Evolutionary conservation across 2,888 invertebrate species (phyloP), one percentile per base, ranked within the genome.

Genomic region (Drosophila barbarae): DNA sequence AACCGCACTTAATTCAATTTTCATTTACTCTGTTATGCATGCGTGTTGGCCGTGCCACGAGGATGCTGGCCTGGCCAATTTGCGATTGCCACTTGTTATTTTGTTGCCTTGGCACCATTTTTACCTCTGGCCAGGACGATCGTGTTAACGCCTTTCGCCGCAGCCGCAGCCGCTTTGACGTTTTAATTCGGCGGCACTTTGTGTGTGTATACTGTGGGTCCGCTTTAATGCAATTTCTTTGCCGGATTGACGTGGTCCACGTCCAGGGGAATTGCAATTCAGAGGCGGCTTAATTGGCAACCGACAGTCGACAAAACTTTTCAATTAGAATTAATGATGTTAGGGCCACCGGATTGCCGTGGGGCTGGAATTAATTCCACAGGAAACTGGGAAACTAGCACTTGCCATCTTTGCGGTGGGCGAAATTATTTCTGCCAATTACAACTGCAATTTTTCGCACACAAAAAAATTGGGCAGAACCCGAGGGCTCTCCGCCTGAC

Each of bases 321-420:
- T 70, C 75, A 76, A 76, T 76, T 76, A 76, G 70, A 71, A 76
- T 64, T 76, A 71, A 76, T 77, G 59, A 73, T 72, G 65, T 77
- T 76, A 60, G 60, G 44, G 36, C 23, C 41, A 9, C 41, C 54
- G 42, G 42, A 9, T 32, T 13, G 47, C 46, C 41, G 15, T 7
- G 38, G 41, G n/a, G 39, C 35, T 28, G 49, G 30, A 41, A 51
- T 28, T 54, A 30, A 30, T 23, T 21, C 18, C 36, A 28, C 21
- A 28, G 32, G 32, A 52, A 36, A 39, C 34, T 21, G 67, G 32
- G 15, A 54, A 68, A 44, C 52, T 66, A 65, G 63, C 63, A 36
- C 55, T 66, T 36, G 51, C 54, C 53, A 23, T 21, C 21, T 2
- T 30, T 42, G 42, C 23, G 49, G 63, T 56, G 47, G 42, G 44